These are phyloP conservation scores for Lepus townsendii DNA, from an alignment of 2,797 vertebrate genomes.

Conservation along the genomic window DNA sequence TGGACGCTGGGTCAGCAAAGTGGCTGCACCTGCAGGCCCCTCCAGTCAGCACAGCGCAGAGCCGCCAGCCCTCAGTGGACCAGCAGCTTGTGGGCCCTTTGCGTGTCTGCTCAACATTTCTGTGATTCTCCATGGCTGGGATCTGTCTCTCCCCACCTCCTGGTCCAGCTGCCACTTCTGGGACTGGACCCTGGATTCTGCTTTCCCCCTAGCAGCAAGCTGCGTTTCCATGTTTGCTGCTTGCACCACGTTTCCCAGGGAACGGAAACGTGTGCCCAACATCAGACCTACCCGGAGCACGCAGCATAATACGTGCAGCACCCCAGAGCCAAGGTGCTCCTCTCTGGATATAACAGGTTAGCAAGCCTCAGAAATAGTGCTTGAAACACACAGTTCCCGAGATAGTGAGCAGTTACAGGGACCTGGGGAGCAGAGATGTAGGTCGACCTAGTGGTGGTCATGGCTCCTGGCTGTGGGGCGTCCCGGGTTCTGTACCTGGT, in stretches of 20 bases:
- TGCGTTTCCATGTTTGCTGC: background rate
- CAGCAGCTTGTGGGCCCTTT: background rate
- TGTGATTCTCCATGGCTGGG: background rate
- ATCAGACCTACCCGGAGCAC: rapidly evolving
- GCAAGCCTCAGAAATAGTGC: background rate
- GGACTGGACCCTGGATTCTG: background rate
- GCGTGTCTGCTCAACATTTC: background rate
- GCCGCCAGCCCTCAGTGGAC: background rate
- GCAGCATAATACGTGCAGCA: background rate
- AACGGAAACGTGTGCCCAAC: background rate
- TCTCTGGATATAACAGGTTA: too few relatives aligned
- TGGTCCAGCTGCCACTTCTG: background rate
- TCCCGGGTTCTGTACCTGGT: background rate
- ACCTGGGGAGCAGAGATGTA: background rate
- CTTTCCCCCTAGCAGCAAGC: background rate
- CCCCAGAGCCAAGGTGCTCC: too few relatives aligned
- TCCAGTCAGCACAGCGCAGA: too few relatives aligned
- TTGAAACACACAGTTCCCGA: too few relatives aligned
- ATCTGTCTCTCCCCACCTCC: background rate
- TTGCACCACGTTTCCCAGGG: background rate
- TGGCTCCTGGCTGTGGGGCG: background rate
- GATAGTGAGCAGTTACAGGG: background rate
- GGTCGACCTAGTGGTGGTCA: too few relatives aligned
- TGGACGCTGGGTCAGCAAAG: background rate
- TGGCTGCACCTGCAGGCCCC: rapidly evolving